A percentile compares a stretch with the other conserved stretches of the same genome.
These are phyloP conservation scores for Phrynocephalus forsythii DNA, from an alignment of 2,797 vertebrate species.

Conservation along the genomic window DNA sequence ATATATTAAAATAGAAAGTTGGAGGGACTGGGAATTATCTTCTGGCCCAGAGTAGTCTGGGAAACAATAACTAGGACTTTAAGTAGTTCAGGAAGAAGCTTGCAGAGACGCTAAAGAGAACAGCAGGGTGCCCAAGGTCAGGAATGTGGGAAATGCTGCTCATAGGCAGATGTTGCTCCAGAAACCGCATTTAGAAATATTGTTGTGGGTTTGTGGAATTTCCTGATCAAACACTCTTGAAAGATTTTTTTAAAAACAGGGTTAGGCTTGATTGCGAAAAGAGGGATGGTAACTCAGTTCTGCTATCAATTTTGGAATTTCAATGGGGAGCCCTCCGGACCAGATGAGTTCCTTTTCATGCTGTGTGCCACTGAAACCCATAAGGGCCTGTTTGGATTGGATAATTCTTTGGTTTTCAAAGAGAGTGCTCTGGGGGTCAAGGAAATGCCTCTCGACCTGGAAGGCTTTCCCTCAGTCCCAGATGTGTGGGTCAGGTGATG, in stretches of 20 bases:
- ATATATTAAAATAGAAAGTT: conserved; percentile 2
- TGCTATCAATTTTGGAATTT: not conserved
- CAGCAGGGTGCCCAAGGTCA: conserved; percentile 25
- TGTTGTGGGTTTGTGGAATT: conserved; percentile 34
- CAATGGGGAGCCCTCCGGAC: not conserved
- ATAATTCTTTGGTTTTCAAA: not conserved
- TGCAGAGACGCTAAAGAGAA: conserved; percentile 25
- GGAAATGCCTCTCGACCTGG: not conserved
- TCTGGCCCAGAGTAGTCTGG: conserved; percentile 16
- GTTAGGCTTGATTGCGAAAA: not conserved
- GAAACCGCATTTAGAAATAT: conserved; percentile 20
- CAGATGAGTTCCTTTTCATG: not conserved
- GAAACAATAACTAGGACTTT: conserved; percentile 25
- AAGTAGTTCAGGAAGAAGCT: conserved; percentile 28
- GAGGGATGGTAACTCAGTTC: not conserved
- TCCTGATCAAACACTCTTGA: conserved; percentile 23
- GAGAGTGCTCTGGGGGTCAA: not conserved
- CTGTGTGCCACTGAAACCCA: not conserved
- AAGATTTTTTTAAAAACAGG: conserved; percentile 5
- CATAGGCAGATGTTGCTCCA: conserved; percentile 33
- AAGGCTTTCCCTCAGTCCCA: not conserved
- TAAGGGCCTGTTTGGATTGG: not conserved
- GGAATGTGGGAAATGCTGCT: conserved; percentile 35
- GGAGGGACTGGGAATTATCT: not conserved
- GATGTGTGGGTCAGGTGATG: not conserved